Evolutionary conservation across 2,113 vertebrate genomes (phyloP).

Genomic region (Pristiophorus japonicus): DNA sequence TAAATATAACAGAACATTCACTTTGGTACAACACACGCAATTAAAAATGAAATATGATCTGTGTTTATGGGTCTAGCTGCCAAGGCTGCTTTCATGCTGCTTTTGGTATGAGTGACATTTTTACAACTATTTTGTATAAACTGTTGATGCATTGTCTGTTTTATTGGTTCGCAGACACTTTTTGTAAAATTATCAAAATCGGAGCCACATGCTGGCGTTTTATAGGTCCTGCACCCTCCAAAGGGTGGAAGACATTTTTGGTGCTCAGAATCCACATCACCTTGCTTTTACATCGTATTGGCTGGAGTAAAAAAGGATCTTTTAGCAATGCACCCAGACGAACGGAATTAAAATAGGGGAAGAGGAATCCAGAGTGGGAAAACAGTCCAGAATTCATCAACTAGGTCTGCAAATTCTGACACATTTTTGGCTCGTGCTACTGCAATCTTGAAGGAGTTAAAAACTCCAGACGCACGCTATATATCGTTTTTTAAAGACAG

Average conservation of each 20-base stretch:
- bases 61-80: conserved; percentile 31
- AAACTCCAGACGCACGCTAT: neutral
- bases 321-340: neutral
- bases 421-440: neutral
- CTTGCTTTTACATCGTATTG: neutral
- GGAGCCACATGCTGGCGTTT: neutral
- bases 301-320: neutral
- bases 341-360: neutral
- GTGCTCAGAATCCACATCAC: neutral
- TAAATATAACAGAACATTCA: conserved; percentile 26
- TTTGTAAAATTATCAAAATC: conserved; percentile 23
- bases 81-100: conserved; percentile 22
- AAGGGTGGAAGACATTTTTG: neutral
- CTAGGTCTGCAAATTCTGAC: neutral
- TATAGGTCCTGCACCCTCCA: neutral
- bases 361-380: no score
- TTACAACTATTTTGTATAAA: conserved; percentile 30
- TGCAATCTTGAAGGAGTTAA: neutral
- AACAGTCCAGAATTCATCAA: neutral
- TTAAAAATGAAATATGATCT: conserved; percentile 32
- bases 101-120: conserved; percentile 24
- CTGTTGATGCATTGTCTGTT: conserved; percentile 31
- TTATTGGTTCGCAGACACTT: conserved; percentile 23
- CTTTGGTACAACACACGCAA: conserved; percentile 10
- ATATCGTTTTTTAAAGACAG: neutral